Conservation (phyloP, 1,140 invertebrate genomes). For the Uloborus diversus region DNA sequence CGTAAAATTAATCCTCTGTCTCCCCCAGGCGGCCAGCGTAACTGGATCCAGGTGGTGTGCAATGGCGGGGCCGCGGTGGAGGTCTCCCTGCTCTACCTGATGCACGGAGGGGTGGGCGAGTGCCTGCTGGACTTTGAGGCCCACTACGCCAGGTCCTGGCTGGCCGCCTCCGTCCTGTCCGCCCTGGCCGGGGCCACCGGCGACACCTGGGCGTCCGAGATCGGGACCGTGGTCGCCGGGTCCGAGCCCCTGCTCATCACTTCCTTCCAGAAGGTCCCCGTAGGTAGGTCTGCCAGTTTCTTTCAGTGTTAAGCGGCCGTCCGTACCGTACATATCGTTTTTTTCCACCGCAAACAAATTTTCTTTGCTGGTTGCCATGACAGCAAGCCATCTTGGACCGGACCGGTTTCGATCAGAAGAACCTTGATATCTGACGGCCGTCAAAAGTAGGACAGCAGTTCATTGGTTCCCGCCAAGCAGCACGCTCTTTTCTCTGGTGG, state of each 20-base stretch:
- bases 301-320: too few species aligned
- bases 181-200: slow-evolving; percentile 84
- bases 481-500: too few species aligned
- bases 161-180: slow-evolving; percentile 78
- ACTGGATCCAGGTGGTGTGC: slow-evolving; percentile 90
- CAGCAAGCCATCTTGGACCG: too few species aligned
- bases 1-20: too few species aligned
- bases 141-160: slow-evolving; percentile 82
- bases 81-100: slow-evolving; percentile 79
- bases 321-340: too few species aligned
- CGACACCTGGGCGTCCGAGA: slow-evolving; percentile 91
- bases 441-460: too few species aligned
- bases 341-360: too few species aligned
- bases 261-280: slow-evolving; percentile 77
- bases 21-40: slow-evolving; percentile 79
- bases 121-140: slow-evolving; percentile 79
- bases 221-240: slow-evolving; percentile 79
- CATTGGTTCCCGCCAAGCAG: too few species aligned
- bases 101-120: slow-evolving; percentile 80
- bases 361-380: too few species aligned
- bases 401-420: too few species aligned
- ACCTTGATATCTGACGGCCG: too few species aligned
- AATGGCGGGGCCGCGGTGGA: slow-evolving; percentile 87
- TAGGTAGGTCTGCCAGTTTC: too few species aligned
- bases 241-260: slow-evolving; percentile 81